Evolutionary conservation across 2,888 invertebrate genomes (phyloP), one percentile per base, ranked within the genome.

Genomic region (Xiphydria camelus): DNA sequence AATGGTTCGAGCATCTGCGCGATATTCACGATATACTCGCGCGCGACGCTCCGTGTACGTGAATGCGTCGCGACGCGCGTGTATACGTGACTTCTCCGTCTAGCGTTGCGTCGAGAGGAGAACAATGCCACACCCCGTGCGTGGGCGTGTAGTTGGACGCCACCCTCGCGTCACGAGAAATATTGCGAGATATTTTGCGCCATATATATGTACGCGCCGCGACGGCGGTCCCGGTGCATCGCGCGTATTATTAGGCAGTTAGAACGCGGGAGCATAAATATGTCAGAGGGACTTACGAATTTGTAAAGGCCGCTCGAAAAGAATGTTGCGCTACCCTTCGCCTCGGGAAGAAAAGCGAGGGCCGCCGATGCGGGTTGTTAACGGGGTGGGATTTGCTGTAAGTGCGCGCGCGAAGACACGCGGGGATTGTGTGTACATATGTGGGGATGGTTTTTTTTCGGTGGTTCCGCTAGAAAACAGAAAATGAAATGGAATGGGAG

Each of bases 181-280:
- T 57, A 58, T 54, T 41, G 48, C 51, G 49, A 56, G 61, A 60
- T 56, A 53, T 54, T 53, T 56, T 49, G 37, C 32, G 32, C 34
- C 18, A 41, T 53, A 38, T 45, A n/a, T 41, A 31, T 3, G 14
- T 12, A 6, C 7, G 32, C 18, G 36, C 9, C 25, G 26, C 7
- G 23, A n/a, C 7, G 14, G 31, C 37, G 17, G 22, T 26, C 37
- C 7, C 25, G 43, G n/a, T 43, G 43, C 43, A 49, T 43, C 47
- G 39, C 47, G 48, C 42, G 35, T 51, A 47, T 54, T 54, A 51
- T 51, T 57, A 55, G 52, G 41, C 47, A 52, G 56, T 60, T 61
- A 56, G 51, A 45, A 43, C 47, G n/a, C n/a, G 40, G 37, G 47
- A 51, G 43, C 49, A 59, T 62, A 59, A 61, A 63, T 59, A 60